Percentiles rank a stretch among this genome's conserved stretches.
Evolutionary conservation across 2,113 vertebrate species (phyloP).

Genomic region (Dendropsophus ebraccatus): DNA sequence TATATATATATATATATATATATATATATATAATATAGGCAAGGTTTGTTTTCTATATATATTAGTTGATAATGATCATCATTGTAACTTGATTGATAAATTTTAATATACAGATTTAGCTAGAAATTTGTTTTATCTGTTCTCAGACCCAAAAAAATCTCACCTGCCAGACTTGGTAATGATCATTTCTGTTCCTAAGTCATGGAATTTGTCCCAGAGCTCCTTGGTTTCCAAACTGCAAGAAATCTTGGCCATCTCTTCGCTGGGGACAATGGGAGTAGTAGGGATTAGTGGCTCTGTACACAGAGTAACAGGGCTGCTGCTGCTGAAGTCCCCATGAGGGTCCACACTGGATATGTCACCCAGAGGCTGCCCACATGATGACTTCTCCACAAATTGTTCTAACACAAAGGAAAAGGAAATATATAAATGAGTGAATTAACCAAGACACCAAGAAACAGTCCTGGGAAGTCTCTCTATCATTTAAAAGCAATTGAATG

Average conservation of each 20-base stretch:
- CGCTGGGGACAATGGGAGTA: constrained; percentile 88
- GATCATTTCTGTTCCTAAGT: constrained; percentile 98
- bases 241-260: constrained; percentile 96
- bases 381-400: constrained; percentile 96
- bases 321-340: constrained; percentile 79
- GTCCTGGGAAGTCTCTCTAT: constrained; percentile 33
- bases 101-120: not conserved
- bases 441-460: constrained; percentile 42
- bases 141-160: not conserved
- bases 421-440: constrained; percentile 23
- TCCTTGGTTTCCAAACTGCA: constrained; percentile 98
- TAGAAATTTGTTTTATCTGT: not conserved
- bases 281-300: constrained; percentile 96
- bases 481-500: constrained; percentile 36
- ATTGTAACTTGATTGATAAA: not conserved
- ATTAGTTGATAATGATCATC: no score
- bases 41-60: no score
- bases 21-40: no score
- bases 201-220: constrained; percentile 98
- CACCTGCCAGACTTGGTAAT: constrained; percentile 98
- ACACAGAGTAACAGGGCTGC: constrained; percentile 79
- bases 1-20: no score
- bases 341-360: constrained; percentile 85
- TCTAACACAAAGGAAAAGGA: constrained; percentile 72
- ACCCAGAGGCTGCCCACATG: constrained; percentile 82